Conservation (phyloP, 1,140 invertebrate species). For the Galleria mellonella region DNA sequence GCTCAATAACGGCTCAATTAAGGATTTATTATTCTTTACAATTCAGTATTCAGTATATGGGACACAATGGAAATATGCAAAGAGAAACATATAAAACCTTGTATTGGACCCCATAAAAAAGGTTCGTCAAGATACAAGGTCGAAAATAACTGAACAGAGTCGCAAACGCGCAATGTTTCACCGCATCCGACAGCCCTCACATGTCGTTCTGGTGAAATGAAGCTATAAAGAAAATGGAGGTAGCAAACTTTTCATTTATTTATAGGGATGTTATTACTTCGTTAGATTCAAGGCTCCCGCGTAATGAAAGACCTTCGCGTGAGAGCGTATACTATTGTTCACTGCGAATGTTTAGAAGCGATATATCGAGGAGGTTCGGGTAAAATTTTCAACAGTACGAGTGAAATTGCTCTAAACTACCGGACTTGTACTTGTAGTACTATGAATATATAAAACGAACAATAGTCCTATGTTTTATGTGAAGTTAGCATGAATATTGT, state of each 20-base stretch:
- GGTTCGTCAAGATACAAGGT: no score
- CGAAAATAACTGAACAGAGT: no score
- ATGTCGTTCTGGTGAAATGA: not conserved
- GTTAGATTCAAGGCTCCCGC: not conserved
- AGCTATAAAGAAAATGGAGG: slow-evolving; percentile 5
- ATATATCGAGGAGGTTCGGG: not conserved
- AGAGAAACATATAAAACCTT: not conserved
- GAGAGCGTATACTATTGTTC: not conserved
- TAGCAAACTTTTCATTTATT: slow-evolving; percentile 4
- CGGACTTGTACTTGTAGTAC: no score
- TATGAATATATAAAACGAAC: no score
- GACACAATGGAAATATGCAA: not conserved
- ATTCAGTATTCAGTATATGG: not conserved
- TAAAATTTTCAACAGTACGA: no score
- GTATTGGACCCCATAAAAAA: not conserved
- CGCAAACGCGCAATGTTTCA: no score
- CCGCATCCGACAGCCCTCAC: not conserved
- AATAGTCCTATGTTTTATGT: no score
- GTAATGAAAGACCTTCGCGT: not conserved
- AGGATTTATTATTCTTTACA: not conserved
- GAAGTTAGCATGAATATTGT: no score
- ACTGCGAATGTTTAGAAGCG: not conserved
- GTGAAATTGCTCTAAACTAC: no score
- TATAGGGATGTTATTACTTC: slow-evolving; percentile 3
- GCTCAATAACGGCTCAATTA: not conserved